phyloP scores from a whole-genome alignment of 2,797 vertebrate genomes.

The Pseudotriccus pelzelni region DNA sequence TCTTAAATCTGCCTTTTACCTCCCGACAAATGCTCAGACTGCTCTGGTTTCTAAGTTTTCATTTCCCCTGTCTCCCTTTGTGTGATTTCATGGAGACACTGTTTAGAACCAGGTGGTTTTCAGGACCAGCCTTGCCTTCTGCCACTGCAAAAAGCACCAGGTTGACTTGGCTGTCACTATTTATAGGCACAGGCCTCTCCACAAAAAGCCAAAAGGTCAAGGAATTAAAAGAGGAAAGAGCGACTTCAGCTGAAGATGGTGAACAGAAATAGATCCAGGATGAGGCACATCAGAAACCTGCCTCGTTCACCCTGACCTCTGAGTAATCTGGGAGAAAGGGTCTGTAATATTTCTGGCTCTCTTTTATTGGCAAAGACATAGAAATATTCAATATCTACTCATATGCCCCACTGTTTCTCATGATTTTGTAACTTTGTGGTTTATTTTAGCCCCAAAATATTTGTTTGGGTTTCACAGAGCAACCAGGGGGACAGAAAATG shows the following conservation, averaged over 20 bases:
- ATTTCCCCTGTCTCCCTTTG: background rate
- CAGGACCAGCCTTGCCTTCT: background rate
- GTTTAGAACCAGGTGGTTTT: background rate
- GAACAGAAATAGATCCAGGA: conserved; percentile 19
- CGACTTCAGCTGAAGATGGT: background rate
- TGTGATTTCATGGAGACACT: background rate
- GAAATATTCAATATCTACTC: background rate
- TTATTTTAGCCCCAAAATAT: background rate
- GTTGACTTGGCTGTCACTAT: background rate
- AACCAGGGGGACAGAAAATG: too few relatives aligned
- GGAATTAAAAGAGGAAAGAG: background rate
- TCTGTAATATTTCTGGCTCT: background rate
- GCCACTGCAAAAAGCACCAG: background rate
- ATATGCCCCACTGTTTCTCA: background rate
- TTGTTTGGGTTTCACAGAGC: background rate
- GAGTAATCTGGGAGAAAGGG: background rate
- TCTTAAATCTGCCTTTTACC: background rate
- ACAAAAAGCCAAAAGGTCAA: background rate
- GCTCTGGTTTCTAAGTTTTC: background rate
- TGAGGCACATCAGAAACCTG: background rate
- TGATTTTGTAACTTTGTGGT: background rate
- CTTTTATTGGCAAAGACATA: background rate
- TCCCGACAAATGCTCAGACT: background rate
- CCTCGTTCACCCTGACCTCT: background rate
- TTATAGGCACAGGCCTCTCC: background rate